A percentile compares a stretch with the other conserved stretches of the same genome.
Evolutionary conservation across 2,888 invertebrate species (phyloP).

Genomic region (Acrobasis consociella): DNA sequence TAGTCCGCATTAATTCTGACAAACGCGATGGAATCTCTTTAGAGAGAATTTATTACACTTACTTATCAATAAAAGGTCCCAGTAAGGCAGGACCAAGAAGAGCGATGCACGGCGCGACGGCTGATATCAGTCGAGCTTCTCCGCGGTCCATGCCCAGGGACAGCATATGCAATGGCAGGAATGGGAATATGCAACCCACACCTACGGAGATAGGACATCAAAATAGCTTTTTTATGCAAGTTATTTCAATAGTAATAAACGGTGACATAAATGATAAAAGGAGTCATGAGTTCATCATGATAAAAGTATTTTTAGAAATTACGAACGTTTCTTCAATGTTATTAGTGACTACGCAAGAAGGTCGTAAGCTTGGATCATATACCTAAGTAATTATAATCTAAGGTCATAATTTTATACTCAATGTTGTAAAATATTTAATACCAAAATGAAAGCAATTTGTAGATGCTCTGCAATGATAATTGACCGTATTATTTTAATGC

Average conservation of each 20-base stretch:
- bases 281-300: slow-evolving; percentile 19
- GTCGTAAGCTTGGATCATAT: background rate
- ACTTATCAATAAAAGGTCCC: slow-evolving; percentile 90
- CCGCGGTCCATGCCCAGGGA: slow-evolving; percentile 87
- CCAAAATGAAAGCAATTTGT: too few species aligned
- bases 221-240: slow-evolving; percentile 1
- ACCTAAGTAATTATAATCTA: too few species aligned
- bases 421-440: too few species aligned
- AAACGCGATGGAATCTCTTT: too few species aligned
- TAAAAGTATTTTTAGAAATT: slow-evolving; percentile 19
- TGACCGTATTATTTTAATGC: too few species aligned
- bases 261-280: slow-evolving; percentile 2
- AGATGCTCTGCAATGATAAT: too few species aligned
- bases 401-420: too few species aligned
- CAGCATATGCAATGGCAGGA: slow-evolving; percentile 90
- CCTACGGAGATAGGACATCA: slow-evolving; percentile 74
- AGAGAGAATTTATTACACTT: too few species aligned
- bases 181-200: slow-evolving; percentile 91
- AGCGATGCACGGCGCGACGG: slow-evolving; percentile 90
- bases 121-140: slow-evolving; percentile 90
- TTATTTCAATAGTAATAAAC: background rate
- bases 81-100: slow-evolving; percentile 89
- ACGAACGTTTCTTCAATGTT: background rate
- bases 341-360: background rate
- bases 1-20: too few species aligned